Percentiles rank a stretch among this genome's conserved stretches.
Evolutionary conservation across 37 sponge, comb jelly and placozoan genomes (phyloP).

Genomic region (Petrosia ficiformis): DNA sequence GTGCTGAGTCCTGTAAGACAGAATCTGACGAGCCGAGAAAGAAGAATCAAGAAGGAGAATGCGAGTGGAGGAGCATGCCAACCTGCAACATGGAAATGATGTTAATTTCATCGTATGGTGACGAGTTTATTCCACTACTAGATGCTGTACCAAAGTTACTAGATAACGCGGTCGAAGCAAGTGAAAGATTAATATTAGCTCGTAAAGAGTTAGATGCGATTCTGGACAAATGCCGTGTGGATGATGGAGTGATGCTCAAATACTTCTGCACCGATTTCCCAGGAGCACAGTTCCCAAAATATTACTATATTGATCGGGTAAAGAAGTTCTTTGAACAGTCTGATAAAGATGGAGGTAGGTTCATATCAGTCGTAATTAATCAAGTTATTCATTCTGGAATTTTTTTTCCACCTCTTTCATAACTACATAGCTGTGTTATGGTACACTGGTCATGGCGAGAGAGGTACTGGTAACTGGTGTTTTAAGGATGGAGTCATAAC

Average conservation of each 20-base stretch:
- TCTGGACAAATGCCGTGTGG: neutral
- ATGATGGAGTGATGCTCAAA: neutral
- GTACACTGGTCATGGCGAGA: conserved; percentile 68
- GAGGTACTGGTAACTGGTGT: conserved; percentile 80
- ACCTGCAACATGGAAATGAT: neutral
- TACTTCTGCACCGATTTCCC: neutral
- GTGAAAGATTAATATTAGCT: neutral
- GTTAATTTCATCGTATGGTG: neutral
- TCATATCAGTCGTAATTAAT: neutral
- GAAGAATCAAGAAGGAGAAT: neutral
- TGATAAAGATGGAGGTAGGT: conserved; percentile 3
- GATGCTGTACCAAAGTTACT: neutral
- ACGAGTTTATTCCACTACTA: neutral
- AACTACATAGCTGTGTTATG: conserved; percentile 50
- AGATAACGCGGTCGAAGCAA: neutral
- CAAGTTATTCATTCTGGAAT: neutral
- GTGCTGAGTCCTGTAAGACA: too few relatives aligned
- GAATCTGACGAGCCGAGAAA: too few relatives aligned
- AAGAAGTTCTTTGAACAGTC: neutral
- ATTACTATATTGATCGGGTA: neutral
- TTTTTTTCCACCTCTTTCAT: too few relatives aligned
- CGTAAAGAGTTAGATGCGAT: neutral
- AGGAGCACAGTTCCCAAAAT: neutral
- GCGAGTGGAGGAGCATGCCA: neutral
- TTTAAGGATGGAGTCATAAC: conserved; percentile 67